phyloP scores from a whole-genome alignment of 2,113 vertebrate species.

The Plectropomus leopardus region DNA sequence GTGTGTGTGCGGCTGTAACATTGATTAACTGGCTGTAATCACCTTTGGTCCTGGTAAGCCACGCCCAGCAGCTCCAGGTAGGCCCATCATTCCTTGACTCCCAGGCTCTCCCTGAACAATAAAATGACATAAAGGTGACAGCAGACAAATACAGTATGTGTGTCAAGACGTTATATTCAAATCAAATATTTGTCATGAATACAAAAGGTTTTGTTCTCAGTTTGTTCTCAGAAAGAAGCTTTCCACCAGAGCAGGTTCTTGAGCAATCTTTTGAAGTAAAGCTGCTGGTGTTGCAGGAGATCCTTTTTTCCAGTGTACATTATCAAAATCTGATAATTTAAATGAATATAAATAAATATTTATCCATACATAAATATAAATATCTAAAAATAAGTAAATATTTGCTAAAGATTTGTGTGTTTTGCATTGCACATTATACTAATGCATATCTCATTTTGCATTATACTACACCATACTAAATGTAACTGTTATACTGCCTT shows the following conservation, averaged over 20 bases:
- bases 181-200: background rate
- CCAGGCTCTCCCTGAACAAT: constrained; percentile 83
- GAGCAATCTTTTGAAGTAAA: background rate
- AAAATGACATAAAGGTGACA: background rate
- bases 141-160: background rate
- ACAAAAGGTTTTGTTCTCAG: background rate
- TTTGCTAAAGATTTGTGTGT: no score
- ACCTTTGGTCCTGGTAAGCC: constrained; percentile 83
- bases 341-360: no score
- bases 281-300: no score
- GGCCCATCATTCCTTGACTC: constrained; percentile 71
- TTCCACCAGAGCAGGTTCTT: background rate
- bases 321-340: no score
- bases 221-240: background rate
- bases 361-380: no score
- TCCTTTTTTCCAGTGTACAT: no score
- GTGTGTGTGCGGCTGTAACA: background rate
- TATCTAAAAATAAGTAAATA: no score
- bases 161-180: background rate
- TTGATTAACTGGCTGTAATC: background rate
- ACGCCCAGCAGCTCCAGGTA: constrained; percentile 73
- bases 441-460: no score
- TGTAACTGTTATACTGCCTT: no score
- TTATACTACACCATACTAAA: no score
- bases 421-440: no score